A percentile compares a stretch with the other conserved stretches of the same genome.
Evolutionary conservation across 2,888 invertebrate species (phyloP).

Genomic region (Aporophyla nigra): DNA sequence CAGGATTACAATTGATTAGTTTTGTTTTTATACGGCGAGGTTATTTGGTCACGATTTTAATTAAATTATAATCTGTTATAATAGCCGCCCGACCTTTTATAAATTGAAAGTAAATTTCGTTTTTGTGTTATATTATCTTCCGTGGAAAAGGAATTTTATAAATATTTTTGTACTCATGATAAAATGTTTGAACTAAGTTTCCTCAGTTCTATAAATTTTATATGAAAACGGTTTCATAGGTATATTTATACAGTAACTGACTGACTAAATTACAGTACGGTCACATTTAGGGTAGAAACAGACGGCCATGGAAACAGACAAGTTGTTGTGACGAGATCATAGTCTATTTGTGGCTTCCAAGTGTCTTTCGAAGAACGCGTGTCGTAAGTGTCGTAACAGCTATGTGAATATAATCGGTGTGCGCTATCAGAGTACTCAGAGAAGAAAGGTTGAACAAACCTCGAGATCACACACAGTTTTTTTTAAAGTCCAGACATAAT

Average conservation of each 20-base stretch:
- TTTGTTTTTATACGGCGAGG: neutral
- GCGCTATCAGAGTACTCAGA: no score
- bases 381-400: no score
- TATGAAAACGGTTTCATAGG: neutral
- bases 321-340: neutral
- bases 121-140: neutral
- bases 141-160: neutral
- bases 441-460: no score
- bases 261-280: neutral
- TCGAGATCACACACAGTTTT: no score
- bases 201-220: neutral
- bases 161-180: neutral
- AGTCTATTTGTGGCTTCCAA: no score
- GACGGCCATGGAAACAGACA: no score
- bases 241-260: neutral
- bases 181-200: neutral
- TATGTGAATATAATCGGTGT: no score
- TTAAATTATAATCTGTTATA: slow-evolving; percentile 47
- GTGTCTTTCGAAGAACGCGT: no score
- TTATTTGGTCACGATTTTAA: slow-evolving; percentile 41
- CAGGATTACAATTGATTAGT: slow-evolving; percentile 29
- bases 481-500: no score
- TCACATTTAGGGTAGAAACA: neutral
- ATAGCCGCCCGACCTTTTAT: slow-evolving; percentile 10
- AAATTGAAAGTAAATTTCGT: slow-evolving; percentile 43